Evolutionary conservation across 2,888 invertebrate species (phyloP).

Genomic region (Argyresthia albistria): DNA sequence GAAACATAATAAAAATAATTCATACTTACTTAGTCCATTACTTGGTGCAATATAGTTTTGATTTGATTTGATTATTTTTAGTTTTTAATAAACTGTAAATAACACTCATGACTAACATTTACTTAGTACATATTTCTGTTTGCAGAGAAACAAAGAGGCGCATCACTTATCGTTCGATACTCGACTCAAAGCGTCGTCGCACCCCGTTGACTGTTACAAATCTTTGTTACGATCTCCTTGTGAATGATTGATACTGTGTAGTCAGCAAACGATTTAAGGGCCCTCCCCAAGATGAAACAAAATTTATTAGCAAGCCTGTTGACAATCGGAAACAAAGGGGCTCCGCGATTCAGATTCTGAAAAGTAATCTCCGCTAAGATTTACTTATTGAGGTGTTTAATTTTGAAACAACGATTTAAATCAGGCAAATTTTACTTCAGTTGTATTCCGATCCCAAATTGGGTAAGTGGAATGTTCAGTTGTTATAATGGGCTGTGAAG

Average conservation of each 20-base stretch:
- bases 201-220: slow-evolving; percentile 44
- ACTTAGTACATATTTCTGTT: too few relatives aligned
- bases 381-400: slow-evolving; percentile 34
- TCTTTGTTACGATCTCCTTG: slow-evolving; percentile 36
- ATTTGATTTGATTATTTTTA: too few relatives aligned
- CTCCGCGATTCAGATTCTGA: slow-evolving; percentile 19
- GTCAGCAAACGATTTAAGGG: slow-evolving; percentile 34
- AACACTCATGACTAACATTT: too few relatives aligned
- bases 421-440: neutral
- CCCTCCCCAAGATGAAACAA: slow-evolving; percentile 32
- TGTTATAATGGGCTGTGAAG: neutral
- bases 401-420: slow-evolving; percentile 15
- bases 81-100: too few relatives aligned
- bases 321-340: slow-evolving; percentile 40
- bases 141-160: slow-evolving; percentile 17
- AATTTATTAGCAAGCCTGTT: slow-evolving; percentile 45
- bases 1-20: too few relatives aligned
- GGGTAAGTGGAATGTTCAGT: neutral
- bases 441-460: neutral
- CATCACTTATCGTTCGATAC: slow-evolving; percentile 31
- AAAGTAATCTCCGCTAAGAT: slow-evolving; percentile 33
- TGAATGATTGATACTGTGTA: slow-evolving; percentile 45
- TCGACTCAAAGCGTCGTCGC: slow-evolving; percentile 18
- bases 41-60: too few relatives aligned
- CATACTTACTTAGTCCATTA: too few relatives aligned